Evolutionary conservation across 2,113 vertebrate species (phyloP), one percentile per base, ranked within the genome.

Genomic region (Aptenodytes forsteri): DNA sequence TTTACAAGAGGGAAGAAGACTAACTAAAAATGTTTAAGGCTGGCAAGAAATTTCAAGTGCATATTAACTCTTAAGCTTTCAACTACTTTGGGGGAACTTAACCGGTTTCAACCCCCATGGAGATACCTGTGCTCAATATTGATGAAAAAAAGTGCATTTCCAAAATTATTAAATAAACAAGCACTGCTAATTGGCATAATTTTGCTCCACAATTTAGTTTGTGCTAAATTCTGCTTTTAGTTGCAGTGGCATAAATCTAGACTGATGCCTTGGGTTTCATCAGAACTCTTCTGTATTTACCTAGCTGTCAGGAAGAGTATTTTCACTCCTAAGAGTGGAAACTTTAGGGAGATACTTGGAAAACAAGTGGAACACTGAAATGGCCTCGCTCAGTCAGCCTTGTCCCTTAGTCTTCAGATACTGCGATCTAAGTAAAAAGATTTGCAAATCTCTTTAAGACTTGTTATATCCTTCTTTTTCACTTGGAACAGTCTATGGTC

Each of bases 21-120:
- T 5, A 34, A 25, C 7, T 58, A 6, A 52, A 61, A 3, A 34
- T 32, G 46, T 54, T 83, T 77, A 54, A 82, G 34, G 64, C 77
- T 91, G 55, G 42, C 21, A 62, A 91, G 55, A 73, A 40, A 38
- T 18, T n/a, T 52, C 59, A 70, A 49, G 29, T n/a, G 12, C 6
- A 10, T 26, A 64, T 54, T 32, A 73, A 54, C n/a, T 40, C 42
- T 17, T 27, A 36, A 11, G 7, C 18, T 71, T 84, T 47, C 36
- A 62, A 2, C 10, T 54, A 11, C n/a, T 73, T 9, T 36, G 36
- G 12, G 42, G n/a, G 20, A 80, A 29, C n/a, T 81, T 10, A 44
- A 12, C 12, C 1, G 1, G 6, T 55, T 71, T 71, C 38, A n/a
- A 67, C 4, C 10, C n/a, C n/a, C 26, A 6, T 1, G 23, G 34